phyloP scores from a whole-genome alignment of 2,113 vertebrate species.

The Lamprologus lemairii region DNA sequence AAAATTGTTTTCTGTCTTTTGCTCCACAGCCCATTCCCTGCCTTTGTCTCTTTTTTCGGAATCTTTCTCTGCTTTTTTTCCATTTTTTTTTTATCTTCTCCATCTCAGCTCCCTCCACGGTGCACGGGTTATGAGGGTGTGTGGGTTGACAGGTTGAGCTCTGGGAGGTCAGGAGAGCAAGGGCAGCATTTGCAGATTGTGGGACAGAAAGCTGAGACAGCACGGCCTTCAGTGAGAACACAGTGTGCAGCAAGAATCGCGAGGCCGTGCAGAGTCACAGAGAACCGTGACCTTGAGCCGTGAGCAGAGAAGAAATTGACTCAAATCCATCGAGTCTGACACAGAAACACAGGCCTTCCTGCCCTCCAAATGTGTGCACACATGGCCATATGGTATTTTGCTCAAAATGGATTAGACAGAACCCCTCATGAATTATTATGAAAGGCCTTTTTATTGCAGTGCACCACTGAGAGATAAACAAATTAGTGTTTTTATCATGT shows the following conservation, averaged over 20 bases:
- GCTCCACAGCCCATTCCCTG: background rate
- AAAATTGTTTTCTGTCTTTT: slow-evolving; percentile 46
- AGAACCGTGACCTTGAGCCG: slow-evolving; percentile 42
- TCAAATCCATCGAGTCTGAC: background rate
- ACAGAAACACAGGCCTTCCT: background rate
- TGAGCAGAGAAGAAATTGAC: slow-evolving; percentile 7
- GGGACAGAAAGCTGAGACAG: slow-evolving; percentile 65
- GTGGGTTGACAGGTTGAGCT: slow-evolving; percentile 56
- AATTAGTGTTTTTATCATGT: slow-evolving; percentile 11
- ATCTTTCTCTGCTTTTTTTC: background rate
- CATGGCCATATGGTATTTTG: slow-evolving; percentile 32
- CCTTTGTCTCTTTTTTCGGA: background rate
- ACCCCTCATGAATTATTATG: slow-evolving; percentile 20
- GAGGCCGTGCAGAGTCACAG: slow-evolving; percentile 17
- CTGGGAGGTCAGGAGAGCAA: slow-evolving; percentile 50
- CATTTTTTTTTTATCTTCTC: background rate
- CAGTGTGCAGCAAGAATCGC: slow-evolving; percentile 28
- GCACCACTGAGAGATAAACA: slow-evolving; percentile 7
- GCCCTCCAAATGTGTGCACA: background rate
- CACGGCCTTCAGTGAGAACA: slow-evolving; percentile 40
- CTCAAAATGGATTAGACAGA: slow-evolving; percentile 18
- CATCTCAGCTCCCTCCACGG: background rate
- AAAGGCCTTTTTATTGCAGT: slow-evolving; percentile 3
- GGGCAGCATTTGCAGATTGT: slow-evolving; percentile 47
- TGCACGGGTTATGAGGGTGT: background rate